These are phyloP conservation scores for Grammomys surdaster DNA, from an alignment of 2,113 vertebrate genomes.

Conservation along the genomic window DNA sequence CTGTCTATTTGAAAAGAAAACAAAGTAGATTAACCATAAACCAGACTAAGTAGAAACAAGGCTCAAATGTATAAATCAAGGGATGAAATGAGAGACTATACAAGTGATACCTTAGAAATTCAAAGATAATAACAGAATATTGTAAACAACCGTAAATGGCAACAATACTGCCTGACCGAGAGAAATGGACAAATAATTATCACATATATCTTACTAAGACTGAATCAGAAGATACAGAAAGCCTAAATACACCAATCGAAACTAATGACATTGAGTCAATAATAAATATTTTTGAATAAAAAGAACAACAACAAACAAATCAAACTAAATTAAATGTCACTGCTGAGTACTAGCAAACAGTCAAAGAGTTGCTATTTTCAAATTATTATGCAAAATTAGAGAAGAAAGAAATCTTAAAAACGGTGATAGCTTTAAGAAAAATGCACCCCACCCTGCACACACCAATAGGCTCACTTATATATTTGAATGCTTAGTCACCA, in stretches of 20 bases:
- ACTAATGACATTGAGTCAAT: neutral
- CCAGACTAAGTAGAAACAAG: neutral
- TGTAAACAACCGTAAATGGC: neutral
- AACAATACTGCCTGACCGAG: neutral
- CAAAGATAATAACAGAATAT: neutral
- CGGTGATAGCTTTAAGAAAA: neutral
- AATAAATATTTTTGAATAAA: neutral
- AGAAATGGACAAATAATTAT: neutral
- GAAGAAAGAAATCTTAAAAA: neutral
- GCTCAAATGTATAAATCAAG: neutral
- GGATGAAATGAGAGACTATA: neutral
- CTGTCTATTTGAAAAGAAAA: neutral
- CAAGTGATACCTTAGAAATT: neutral
- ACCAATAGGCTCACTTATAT: neutral
- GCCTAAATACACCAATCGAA: neutral
- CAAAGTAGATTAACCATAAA: neutral
- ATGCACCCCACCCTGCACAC: too few species aligned
- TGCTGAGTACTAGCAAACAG: neutral
- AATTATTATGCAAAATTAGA: neutral
- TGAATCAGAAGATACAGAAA: neutral
- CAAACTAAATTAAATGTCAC: neutral
- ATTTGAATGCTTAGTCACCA: neutral
- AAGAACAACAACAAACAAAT: neutral
- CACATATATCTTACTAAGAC: neutral
- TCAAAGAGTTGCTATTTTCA: neutral